Percentiles rank a stretch among this genome's conserved stretches.
These are phyloP conservation scores for Agrenia bidenticulata DNA, from an alignment of 2,888 invertebrate genomes.

Conservation along the genomic window DNA sequence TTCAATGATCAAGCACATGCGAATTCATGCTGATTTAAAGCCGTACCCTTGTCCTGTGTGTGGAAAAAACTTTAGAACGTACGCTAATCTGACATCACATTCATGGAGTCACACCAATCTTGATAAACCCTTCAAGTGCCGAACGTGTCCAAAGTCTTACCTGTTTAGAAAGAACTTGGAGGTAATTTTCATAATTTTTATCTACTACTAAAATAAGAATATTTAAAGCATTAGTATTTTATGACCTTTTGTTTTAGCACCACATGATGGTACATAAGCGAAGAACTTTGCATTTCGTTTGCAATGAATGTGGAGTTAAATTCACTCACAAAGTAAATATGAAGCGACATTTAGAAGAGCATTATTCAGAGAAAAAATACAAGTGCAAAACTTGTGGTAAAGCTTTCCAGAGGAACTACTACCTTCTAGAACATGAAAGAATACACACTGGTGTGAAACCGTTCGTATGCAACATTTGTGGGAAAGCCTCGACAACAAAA, in stretches of 20 bases:
- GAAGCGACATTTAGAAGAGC: conserved; percentile 79
- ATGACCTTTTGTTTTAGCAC: conserved; percentile 29
- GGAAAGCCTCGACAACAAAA: conserved; percentile 84
- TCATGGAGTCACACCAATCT: conserved; percentile 85
- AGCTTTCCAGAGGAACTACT: conserved; percentile 82
- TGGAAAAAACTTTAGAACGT: conserved; percentile 81
- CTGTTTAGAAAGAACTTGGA: conserved; percentile 76
- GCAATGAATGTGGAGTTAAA: conserved; percentile 85
- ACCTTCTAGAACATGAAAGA: conserved; percentile 81
- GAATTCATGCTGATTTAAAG: conserved; percentile 73
- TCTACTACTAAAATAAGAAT: no score
- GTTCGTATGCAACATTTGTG: conserved; percentile 82
- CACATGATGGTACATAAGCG: conserved; percentile 80
- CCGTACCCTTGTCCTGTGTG: conserved; percentile 81
- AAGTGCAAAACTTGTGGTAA: conserved; percentile 77
- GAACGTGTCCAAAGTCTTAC: conserved; percentile 79
- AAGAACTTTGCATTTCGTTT: conserved; percentile 79
- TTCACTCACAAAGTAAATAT: conserved; percentile 81
- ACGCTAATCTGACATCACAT: conserved; percentile 86
- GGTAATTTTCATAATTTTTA: conserved; percentile 59
- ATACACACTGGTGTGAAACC: conserved; percentile 62
- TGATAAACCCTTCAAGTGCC: conserved; percentile 81
- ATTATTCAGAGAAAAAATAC: conserved; percentile 76
- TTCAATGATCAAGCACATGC: conserved; percentile 76
- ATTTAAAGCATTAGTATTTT: not conserved